Percentiles rank a stretch among this genome's conserved stretches.
phyloP scores from a whole-genome alignment of 2,113 vertebrate species.

The Dendropsophus ebraccatus region DNA sequence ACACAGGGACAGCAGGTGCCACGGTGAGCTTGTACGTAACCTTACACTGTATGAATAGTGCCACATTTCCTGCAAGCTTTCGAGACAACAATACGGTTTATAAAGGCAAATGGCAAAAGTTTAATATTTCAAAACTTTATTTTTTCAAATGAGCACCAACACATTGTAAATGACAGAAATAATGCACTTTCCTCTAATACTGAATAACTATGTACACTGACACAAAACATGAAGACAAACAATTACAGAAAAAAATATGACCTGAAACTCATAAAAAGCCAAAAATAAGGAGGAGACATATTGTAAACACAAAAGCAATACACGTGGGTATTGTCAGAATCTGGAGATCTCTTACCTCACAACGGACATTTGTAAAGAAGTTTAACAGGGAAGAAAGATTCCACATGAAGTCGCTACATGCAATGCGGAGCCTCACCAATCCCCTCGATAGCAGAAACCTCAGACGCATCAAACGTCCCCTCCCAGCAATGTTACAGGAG shows the following conservation, averaged over 20 bases:
- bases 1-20: no score
- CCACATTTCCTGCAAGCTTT: no score
- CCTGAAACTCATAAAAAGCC: slow-evolving; percentile 68
- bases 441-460: slow-evolving; percentile 41
- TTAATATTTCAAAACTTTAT: slow-evolving; percentile 83
- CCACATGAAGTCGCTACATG: slow-evolving; percentile 51
- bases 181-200: slow-evolving; percentile 77
- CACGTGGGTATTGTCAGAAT: slow-evolving; percentile 69
- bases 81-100: no score
- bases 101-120: not conserved
- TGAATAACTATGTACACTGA: slow-evolving; percentile 78
- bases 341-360: slow-evolving; percentile 41
- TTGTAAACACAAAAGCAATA: slow-evolving; percentile 81
- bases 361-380: slow-evolving; percentile 51
- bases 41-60: no score
- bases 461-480: slow-evolving; percentile 1
- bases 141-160: slow-evolving; percentile 87
- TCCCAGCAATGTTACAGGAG: not conserved
- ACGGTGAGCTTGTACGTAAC: no score
- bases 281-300: slow-evolving; percentile 70
- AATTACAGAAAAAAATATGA: slow-evolving; percentile 74
- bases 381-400: slow-evolving; percentile 45
- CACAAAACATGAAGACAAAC: slow-evolving; percentile 71
- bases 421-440: slow-evolving; percentile 52
- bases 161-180: slow-evolving; percentile 80